Evolutionary conservation across 2,888 invertebrate species (phyloP), one percentile per base, ranked within the genome.

Genomic region (Sycophila texana): DNA sequence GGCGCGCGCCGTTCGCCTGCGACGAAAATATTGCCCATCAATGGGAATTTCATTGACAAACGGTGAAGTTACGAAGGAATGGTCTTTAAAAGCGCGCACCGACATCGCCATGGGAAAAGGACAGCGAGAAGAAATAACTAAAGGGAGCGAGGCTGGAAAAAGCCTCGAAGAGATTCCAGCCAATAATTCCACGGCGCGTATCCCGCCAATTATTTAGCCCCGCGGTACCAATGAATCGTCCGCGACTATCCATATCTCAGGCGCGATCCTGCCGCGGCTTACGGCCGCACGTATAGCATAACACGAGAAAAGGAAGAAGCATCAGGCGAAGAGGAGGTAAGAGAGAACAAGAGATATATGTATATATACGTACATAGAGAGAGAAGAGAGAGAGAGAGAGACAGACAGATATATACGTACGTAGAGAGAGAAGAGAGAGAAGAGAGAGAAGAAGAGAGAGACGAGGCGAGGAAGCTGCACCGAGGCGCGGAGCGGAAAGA

Each of bases 201-300:
- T 30, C 26, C 61, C 26, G 18, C n/a, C 61, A 22, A 61, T 61
- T 61, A 61, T 30, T 61, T 30, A 61, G 13, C 61, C 13, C 14
- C 14, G 26, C n/a, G 26, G 18, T 13, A n/a, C 30, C 61, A 14
- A 61, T 61, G 13, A 61, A 61, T 61, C n/a, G 26, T 61, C 61
- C 14, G 26, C 13, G 61, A 13, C 13, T 26, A 61, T 30, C 22
- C 61, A n/a, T n/a, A 61, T 10, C 61, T 39, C 61, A 61, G 22
- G 47, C 47, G 13, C 10, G 47, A 47, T 18, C n/a, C 39, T 7
- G 39, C 39, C 39, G 10, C 39, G 39, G 39, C 10, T 39, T 39
- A 39, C 39, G 39, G 39, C 7, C 39, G 39, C 10, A 39, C 39
- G 39, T 39, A 39, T 39, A 39, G 10, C 39, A 39, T 39, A 39